Percentiles rank a stretch among this genome's conserved stretches.
Conservation (phyloP, 2,113 vertebrate genomes). For the Sorex araneus region DNA sequence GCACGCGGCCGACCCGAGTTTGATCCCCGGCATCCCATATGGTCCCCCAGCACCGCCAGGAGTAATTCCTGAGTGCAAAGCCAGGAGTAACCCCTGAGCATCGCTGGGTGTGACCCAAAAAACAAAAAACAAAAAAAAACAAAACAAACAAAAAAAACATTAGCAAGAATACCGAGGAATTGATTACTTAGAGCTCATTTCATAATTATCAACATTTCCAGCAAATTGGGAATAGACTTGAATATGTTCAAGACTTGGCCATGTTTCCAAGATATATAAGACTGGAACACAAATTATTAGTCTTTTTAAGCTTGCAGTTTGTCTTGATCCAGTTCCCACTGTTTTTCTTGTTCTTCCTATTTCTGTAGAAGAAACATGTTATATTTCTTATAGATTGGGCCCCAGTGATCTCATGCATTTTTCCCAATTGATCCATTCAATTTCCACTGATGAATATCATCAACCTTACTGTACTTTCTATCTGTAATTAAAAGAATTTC, state of each 20-base stretch:
- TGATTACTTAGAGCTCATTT: not conserved
- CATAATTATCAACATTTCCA: not conserved
- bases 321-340: not conserved
- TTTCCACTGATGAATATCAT: not conserved
- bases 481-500: not conserved
- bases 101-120: too few species aligned
- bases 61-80: too few species aligned
- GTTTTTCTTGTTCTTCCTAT: not conserved
- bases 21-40: too few species aligned
- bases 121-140: too few species aligned
- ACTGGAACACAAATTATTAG: not conserved
- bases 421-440: not conserved
- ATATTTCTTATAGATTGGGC: conserved; percentile 32
- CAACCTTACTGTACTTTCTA: not conserved
- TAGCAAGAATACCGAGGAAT: not conserved
- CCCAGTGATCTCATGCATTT: conserved; percentile 17
- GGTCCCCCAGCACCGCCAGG: too few species aligned
- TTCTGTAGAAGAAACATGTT: conserved; percentile 10
- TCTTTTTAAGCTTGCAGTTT: conserved; percentile 10
- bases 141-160: too few species aligned
- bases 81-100: too few species aligned
- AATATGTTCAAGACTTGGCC: not conserved
- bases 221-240: not conserved
- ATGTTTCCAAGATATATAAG: not conserved
- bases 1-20: too few species aligned